Base-by-base conservation (phyloP, 2,113 vertebrate species). In the Mormyrus iriodes region DNA sequence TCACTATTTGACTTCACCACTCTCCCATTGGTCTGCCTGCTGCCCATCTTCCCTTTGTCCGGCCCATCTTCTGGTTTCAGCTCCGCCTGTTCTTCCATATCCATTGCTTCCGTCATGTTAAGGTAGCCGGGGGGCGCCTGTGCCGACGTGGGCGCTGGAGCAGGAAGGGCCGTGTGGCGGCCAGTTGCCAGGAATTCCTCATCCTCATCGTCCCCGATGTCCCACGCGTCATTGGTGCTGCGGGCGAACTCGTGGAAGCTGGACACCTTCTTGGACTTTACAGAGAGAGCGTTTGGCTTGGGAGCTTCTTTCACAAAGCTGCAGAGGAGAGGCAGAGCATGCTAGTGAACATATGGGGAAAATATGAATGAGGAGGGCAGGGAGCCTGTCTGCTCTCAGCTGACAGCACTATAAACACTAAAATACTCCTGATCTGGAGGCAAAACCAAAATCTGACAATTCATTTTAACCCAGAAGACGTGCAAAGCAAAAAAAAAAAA, bases 151-250 rank as follows among this genome's bases (percentile, higher is more conserved):
- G 95, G 94, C 89, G 94, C 90, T 46, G 92, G 94, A 90, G 94
- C 95, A 12, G 65, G 87, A 5, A 90, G 52, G 42, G 92, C 89
- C 2, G 92, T 88, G 19, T 91, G 8, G 9, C 85, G 92, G 13
- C 88, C 12, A 6, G 84, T 69, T 27, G 89, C 83, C 1, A 93
- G 90, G 69, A 95, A 93, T 42, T 97, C 96, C 2, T 94, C 94
- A 6, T 97, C 97, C 91, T 98, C 97, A 0, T 98, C 97, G 31
- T 98, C 98, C 0, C 97, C 97, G 0, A 99, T 97, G 93, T 99
- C 98, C 98, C 98, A 99, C 39, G 98, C 98, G 15, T 99, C 98
- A 39, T 97, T 98, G 92, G 98, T 99, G 91, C 97, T 98, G 83
- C 96, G 96, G 31, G 98, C 98, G 91, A 99, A 99, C 93, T 99